Base-by-base conservation (phyloP, 1,140 invertebrate species). In the Scaptomyza pallida region DNA sequence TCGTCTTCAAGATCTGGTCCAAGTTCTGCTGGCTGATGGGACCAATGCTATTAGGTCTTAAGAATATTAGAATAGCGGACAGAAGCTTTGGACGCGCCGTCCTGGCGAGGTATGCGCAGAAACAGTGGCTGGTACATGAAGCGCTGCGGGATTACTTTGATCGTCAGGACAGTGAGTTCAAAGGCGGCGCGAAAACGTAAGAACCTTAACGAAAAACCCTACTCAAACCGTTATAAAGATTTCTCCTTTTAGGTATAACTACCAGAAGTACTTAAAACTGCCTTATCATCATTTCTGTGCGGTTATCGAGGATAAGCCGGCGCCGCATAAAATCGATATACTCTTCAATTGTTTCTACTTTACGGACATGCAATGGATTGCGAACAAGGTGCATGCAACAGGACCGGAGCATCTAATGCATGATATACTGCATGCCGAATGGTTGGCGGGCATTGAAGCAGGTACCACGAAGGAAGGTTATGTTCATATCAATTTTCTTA, bases 201-300 rank as follows among this genome's bases (percentile, higher is more conserved):
- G 79, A 0, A 30, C 3, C 0, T 1, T 5, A 21, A 44, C 5
- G 9, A 9, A 23, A 2, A 5, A n/a, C n/a, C 10, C 12, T 2
- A 6, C 12, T 0, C n/a, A 21, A 9, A 9, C 6, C n/a, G 21
- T 12, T 21, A 1, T 6, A 3, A 5, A 3, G 12, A 44, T 1
- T 1, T 6, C 2, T 0, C 4, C 61, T 92, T 92, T 30, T 88
- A 95, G 95, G 83, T 95, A 95, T 90, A 96, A 97, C 91, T 93
- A 94, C n/a, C 92, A 96, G 88, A 96, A 95, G 92, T 92, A 96
- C 43, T 95, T 96, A 91, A 96, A 97, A 92, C 92, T 97, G 43
- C 96, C 96, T 54, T 96, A 94, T 92, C 95, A 97, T 72, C 92
- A 90, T 62, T 90, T 91, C 64, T 90, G 89, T 86, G 77, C 82